Conservation (phyloP, 2,797 vertebrate species). For the Kryptopterus vitreolus region DNA sequence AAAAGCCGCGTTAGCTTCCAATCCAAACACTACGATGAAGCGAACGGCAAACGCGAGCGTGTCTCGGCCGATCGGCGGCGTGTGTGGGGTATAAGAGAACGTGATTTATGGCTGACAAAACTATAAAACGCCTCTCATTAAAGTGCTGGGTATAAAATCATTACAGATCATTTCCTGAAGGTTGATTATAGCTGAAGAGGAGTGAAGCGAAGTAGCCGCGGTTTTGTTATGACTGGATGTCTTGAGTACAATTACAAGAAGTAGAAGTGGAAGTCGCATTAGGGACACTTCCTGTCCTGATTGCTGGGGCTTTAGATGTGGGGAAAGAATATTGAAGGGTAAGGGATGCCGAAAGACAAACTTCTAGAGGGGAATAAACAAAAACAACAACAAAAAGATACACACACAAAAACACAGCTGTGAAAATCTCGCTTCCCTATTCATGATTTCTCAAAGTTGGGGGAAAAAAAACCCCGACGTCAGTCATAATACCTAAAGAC, state of each 20-base stretch:
- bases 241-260: conserved; percentile 30
- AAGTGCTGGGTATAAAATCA: not conserved
- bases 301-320: not conserved
- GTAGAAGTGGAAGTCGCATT: conserved; percentile 12
- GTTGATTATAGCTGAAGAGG: not conserved
- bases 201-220: not conserved
- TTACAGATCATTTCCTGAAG: conserved; percentile 12
- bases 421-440: conserved; percentile 1
- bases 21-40: not conserved
- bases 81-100: not conserved
- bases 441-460: not conserved
- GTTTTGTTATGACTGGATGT: conserved; percentile 6
- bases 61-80: not conserved
- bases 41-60: not conserved
- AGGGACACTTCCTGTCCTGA: conserved; percentile 7
- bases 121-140: conserved; percentile 3
- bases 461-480: not conserved
- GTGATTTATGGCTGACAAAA: not conserved
- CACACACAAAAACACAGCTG: conserved; percentile 1
- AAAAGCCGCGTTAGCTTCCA: not conserved
- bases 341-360: not conserved
- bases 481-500: not conserved
- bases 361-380: not conserved
- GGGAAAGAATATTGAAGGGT: not conserved
- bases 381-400: not conserved